These are phyloP conservation scores for Mionectes macconnelli DNA, from an alignment of 2,113 vertebrate genomes.

Conservation along the genomic window DNA sequence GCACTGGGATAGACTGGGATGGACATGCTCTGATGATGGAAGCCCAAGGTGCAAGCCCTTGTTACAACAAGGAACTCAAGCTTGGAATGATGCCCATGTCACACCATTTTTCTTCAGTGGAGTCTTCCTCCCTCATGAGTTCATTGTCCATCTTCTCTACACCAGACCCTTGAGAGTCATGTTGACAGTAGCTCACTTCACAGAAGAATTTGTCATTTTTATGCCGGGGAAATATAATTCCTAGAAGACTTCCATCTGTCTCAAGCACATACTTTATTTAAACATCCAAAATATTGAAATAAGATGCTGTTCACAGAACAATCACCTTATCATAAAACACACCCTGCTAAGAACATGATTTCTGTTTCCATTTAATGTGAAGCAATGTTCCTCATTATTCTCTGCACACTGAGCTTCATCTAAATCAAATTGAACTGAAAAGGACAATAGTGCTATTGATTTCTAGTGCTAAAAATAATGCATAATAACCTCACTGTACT, in stretches of 20 bases:
- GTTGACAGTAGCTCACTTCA: not conserved
- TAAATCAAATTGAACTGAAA: constrained; percentile 64
- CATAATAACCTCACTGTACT: constrained; percentile 51
- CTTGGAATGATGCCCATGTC: not conserved
- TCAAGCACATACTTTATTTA: constrained; percentile 19
- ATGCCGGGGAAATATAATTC: not conserved
- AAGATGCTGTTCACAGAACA: constrained; percentile 9
- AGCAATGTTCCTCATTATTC: constrained; percentile 40
- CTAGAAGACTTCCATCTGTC: constrained; percentile 22
- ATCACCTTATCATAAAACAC: constrained; percentile 52
- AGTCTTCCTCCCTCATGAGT: not conserved
- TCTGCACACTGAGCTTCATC: constrained; percentile 29
- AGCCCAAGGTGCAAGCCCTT: not conserved
- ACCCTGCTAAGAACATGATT: constrained; percentile 52
- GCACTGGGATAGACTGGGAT: not conserved
- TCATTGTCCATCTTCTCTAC: not conserved
- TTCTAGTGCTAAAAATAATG: constrained; percentile 64
- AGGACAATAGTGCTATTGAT: constrained; percentile 66
- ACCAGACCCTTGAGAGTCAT: not conserved
- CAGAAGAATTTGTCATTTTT: not conserved
- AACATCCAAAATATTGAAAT: constrained; percentile 58
- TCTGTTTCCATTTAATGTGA: constrained; percentile 55
- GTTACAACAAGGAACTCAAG: not conserved
- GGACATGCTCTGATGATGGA: not conserved
- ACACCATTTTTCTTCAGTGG: not conserved